A percentile compares a stretch with the other conserved stretches of the same genome.
These are phyloP conservation scores for Brachyopa scutellaris DNA, from an alignment of 2,888 invertebrate species.

Conservation along the genomic window DNA sequence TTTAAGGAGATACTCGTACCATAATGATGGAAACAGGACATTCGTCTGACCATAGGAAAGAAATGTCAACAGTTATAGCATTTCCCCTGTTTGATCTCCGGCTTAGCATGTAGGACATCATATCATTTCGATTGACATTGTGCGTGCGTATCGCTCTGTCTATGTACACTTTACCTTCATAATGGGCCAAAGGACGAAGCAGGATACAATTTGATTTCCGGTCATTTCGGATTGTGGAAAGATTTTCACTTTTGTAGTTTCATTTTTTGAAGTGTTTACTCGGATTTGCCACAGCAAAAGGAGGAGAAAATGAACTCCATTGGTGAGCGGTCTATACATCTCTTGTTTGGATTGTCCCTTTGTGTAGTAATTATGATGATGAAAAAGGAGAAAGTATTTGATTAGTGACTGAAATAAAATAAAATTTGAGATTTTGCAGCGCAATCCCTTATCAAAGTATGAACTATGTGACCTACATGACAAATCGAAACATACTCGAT, in stretches of 20 bases:
- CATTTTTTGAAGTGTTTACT: conserved; percentile 37
- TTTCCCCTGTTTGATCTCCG: conserved; percentile 55
- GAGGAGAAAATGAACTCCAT: neutral
- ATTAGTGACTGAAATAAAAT: conserved; percentile 31
- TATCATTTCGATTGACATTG: conserved; percentile 48
- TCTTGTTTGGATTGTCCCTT: conserved; percentile 7
- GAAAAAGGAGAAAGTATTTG: conserved; percentile 28
- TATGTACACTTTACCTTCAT: conserved; percentile 39
- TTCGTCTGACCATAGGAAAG: conserved; percentile 37
- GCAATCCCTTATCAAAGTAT: too few relatives aligned
- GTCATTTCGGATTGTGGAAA: conserved; percentile 42
- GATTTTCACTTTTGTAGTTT: conserved; percentile 14
- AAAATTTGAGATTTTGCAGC: too few relatives aligned
- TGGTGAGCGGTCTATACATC: neutral
- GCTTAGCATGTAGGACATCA: conserved; percentile 63
- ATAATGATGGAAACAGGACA: conserved; percentile 40
- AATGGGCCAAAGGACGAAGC: conserved; percentile 22
- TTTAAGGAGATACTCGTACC: conserved; percentile 45
- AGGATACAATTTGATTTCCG: conserved; percentile 66
- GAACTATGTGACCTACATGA: too few relatives aligned
- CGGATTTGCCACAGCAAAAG: conserved; percentile 11
- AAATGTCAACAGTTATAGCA: conserved; percentile 1
- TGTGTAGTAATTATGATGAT: conserved; percentile 58
- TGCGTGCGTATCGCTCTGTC: conserved; percentile 33
- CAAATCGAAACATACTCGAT: too few relatives aligned